Evolutionary conservation across 2,797 vertebrate species (phyloP).

Genomic region (Carduelis carduelis): DNA sequence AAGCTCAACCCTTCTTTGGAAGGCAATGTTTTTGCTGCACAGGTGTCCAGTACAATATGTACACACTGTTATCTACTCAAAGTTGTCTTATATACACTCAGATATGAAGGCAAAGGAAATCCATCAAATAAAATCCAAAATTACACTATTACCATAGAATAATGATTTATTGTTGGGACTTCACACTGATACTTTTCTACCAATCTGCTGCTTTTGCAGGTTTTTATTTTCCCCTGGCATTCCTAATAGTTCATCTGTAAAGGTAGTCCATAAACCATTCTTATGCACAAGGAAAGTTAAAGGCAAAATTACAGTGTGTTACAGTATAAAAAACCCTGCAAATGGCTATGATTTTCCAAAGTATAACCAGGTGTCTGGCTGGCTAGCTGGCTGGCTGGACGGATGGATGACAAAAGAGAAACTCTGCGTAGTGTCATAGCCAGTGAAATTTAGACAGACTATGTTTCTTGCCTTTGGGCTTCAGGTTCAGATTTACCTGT

Average conservation of each 20-base stretch:
- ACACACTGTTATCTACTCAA: neutral
- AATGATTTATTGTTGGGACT: neutral
- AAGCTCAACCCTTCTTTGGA: neutral
- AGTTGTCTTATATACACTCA: neutral
- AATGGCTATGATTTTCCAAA: constrained; percentile 44
- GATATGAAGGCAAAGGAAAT: neutral
- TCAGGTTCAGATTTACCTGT: neutral
- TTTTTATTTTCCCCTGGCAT: neutral
- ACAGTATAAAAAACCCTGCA: neutral
- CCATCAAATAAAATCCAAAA: neutral
- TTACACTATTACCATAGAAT: neutral
- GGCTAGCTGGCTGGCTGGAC: neutral
- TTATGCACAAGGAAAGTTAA: neutral
- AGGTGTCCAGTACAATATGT: neutral
- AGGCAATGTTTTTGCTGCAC: neutral
- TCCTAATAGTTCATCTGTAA: neutral
- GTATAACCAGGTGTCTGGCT: constrained; percentile 53
- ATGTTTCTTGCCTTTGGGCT: neutral
- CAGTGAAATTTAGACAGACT: neutral
- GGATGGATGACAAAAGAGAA: neutral
- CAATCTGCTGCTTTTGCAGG: neutral
- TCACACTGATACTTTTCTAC: neutral
- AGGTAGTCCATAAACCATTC: neutral
- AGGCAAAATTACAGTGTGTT: constrained; percentile 39
- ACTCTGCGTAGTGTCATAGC: neutral